Conservation (phyloP, 2,888 invertebrate species). For the Phengaris alcon region DNA sequence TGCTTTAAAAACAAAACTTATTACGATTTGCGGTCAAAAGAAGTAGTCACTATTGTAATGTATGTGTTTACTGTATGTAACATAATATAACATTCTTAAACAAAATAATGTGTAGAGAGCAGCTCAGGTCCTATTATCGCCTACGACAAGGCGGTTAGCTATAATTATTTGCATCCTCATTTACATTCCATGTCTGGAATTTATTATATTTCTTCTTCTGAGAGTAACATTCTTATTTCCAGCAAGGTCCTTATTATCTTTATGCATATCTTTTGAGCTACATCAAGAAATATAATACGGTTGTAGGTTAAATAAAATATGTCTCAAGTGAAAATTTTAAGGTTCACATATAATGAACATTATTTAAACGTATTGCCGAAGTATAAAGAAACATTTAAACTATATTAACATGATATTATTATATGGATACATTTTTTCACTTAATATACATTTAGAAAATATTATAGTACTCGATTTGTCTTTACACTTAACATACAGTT, state of each 20-base stretch:
- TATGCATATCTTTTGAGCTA: constrained; percentile 22
- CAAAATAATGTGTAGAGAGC: neutral
- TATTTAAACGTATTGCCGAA: neutral
- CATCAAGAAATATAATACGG: constrained; percentile 17
- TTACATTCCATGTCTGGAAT: constrained; percentile 19
- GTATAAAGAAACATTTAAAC: neutral
- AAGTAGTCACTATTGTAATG: neutral
- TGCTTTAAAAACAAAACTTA: neutral
- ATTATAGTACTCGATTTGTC: neutral
- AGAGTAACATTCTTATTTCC: neutral
- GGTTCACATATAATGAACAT: neutral
- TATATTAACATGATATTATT: neutral
- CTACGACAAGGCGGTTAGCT: neutral
- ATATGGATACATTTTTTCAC: constrained; percentile 4
- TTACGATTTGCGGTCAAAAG: neutral
- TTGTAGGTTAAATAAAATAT: neutral
- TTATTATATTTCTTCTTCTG: constrained; percentile 6
- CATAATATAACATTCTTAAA: neutral
- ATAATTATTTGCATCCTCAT: constrained; percentile 1
- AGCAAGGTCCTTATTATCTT: neutral
- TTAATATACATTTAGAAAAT: constrained; percentile 7
- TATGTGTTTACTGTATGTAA: neutral
- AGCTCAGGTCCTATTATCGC: neutral
- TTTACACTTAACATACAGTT: neutral
- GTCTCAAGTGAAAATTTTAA: neutral